These are phyloP conservation scores for Girardia tigrina DNA, from an alignment of 2,888 invertebrate species.

Conservation along the genomic window DNA sequence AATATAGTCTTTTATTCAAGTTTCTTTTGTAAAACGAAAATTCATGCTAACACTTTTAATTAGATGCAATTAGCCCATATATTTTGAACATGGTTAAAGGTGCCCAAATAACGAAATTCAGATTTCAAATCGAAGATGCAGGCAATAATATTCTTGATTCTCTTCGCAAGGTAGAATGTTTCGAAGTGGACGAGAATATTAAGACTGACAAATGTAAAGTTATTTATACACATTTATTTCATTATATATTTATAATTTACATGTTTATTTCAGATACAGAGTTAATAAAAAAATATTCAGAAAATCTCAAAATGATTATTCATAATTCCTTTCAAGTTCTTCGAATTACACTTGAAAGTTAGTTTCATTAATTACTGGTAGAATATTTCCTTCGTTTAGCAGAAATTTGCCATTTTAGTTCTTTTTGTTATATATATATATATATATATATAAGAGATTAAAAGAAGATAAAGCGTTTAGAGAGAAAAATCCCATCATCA, in stretches of 20 bases:
- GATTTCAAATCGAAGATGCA: background rate
- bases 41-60: too few species aligned
- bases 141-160: background rate
- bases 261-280: background rate
- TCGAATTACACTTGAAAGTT: background rate
- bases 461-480: too few species aligned
- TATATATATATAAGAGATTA: too few species aligned
- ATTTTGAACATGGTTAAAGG: slow-evolving; percentile 12
- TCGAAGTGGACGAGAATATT: background rate
- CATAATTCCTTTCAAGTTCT: background rate
- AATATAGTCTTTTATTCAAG: too few species aligned
- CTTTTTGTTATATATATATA: too few species aligned
- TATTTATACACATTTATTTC: background rate
- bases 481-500: too few species aligned
- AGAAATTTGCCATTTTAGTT: too few species aligned
- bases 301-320: background rate
- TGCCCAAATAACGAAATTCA: background rate
- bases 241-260: background rate
- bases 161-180: background rate
- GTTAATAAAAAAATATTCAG: background rate
- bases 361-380: too few species aligned
- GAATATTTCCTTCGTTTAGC: too few species aligned
- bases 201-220: background rate
- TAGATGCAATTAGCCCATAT: slow-evolving; percentile 12
- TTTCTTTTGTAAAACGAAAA: too few species aligned